phyloP scores from a whole-genome alignment of 2,888 invertebrate species.

The Invenusta paracnida region DNA sequence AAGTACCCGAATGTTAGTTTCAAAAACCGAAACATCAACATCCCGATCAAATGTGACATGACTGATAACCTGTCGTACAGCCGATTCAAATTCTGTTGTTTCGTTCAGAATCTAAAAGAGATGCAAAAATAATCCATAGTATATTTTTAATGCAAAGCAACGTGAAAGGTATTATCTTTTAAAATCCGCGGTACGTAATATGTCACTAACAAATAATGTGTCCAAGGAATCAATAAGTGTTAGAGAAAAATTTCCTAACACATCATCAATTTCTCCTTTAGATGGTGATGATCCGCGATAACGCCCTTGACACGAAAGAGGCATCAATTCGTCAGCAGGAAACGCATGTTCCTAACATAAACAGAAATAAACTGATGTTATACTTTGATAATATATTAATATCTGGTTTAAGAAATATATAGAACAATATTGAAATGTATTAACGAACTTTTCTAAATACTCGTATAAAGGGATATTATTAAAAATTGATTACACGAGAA shows the following conservation, averaged over 20 bases:
- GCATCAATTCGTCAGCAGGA: conserved; percentile 97
- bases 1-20: conserved; percentile 93
- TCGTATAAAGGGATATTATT: no score
- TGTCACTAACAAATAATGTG: conserved; percentile 70
- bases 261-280: conserved; percentile 91
- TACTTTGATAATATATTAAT: no score
- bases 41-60: conserved; percentile 88
- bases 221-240: conserved; percentile 90
- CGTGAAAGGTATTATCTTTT: no score
- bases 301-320: conserved; percentile 84
- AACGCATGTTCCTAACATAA: conserved; percentile 83
- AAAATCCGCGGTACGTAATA: no score
- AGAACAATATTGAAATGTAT: no score
- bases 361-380: no score
- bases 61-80: conserved; percentile 76
- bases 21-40: conserved; percentile 91
- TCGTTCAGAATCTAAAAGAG: conserved; percentile 72
- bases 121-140: neutral
- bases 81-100: conserved; percentile 85
- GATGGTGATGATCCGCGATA: conserved; percentile 82
- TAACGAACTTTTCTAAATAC: no score
- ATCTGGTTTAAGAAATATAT: no score
- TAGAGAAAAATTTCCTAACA: conserved; percentile 90
- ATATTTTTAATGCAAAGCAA: neutral
- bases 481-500: no score